phyloP scores from a whole-genome alignment of 2,888 invertebrate genomes.

The Lasius fuliginosus region DNA sequence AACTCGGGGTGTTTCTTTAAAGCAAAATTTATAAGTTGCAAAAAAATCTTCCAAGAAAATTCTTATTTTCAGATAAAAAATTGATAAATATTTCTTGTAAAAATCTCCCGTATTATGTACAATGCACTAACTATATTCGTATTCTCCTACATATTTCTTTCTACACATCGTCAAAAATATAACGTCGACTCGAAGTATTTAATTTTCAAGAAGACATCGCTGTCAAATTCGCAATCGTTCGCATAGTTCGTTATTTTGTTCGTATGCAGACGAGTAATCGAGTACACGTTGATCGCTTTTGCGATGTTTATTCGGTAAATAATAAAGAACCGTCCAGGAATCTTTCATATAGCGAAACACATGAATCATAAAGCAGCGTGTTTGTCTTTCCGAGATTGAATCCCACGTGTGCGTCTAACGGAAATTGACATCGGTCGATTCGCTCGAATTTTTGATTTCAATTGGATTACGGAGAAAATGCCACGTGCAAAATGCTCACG shows the following conservation, averaged over 20 bases:
- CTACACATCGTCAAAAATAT: not conserved
- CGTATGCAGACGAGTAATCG: not conserved
- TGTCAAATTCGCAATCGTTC: not conserved
- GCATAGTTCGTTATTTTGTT: not conserved
- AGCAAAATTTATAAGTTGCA: not conserved
- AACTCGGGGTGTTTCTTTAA: not conserved
- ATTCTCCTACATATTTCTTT: not conserved
- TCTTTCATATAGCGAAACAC: slow-evolving; percentile 7
- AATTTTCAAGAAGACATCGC: not conserved
- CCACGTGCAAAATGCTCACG: not conserved
- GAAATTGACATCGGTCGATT: slow-evolving; percentile 24
- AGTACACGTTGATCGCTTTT: not conserved
- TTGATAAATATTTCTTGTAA: not conserved
- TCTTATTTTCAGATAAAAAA: not conserved
- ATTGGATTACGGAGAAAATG: slow-evolving; percentile 29
- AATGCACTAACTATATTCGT: not conserved
- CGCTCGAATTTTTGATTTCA: slow-evolving; percentile 14
- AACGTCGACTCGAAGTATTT: not conserved
- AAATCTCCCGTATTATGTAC: not conserved
- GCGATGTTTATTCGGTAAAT: slow-evolving; percentile 13
- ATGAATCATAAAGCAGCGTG: not conserved
- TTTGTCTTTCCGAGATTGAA: slow-evolving; percentile 5
- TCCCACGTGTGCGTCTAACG: not conserved
- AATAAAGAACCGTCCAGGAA: not conserved
- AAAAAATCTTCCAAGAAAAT: not conserved